Conservation (phyloP, 2,113 vertebrate species). For the Propithecus coquereli region DNA sequence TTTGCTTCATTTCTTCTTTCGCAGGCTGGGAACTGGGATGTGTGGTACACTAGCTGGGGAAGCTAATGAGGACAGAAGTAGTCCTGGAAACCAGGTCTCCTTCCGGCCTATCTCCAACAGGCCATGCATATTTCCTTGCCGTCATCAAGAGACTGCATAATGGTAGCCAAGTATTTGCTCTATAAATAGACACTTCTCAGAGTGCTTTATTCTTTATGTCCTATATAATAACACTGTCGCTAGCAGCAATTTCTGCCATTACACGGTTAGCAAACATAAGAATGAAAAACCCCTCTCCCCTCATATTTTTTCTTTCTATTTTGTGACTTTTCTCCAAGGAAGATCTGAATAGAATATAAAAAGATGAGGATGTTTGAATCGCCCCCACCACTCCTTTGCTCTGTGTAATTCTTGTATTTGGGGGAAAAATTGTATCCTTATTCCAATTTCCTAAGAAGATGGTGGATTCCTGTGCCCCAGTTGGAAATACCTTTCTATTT, state of each 20-base stretch:
- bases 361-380: neutral
- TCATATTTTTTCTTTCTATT: neutral
- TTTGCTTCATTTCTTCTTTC: neutral
- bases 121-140: neutral
- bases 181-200: constrained; percentile 27
- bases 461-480: neutral
- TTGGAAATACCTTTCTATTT: neutral
- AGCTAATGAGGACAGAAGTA: neutral
- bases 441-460: constrained; percentile 14
- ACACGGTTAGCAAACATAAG: constrained; percentile 17
- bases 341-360: neutral
- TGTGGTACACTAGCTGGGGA: neutral
- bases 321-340: constrained; percentile 34
- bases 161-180: neutral
- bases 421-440: neutral
- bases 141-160: neutral
- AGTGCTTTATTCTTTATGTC: constrained; percentile 34
- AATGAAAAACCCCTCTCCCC: neutral
- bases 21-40: neutral
- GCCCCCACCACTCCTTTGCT: neutral
- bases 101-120: neutral
- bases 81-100: neutral
- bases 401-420: neutral
- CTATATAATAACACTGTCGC: neutral
- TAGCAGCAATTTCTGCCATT: neutral